Base-by-base conservation (phyloP, 1,140 invertebrate genomes). In the Agrypnia vestita region DNA sequence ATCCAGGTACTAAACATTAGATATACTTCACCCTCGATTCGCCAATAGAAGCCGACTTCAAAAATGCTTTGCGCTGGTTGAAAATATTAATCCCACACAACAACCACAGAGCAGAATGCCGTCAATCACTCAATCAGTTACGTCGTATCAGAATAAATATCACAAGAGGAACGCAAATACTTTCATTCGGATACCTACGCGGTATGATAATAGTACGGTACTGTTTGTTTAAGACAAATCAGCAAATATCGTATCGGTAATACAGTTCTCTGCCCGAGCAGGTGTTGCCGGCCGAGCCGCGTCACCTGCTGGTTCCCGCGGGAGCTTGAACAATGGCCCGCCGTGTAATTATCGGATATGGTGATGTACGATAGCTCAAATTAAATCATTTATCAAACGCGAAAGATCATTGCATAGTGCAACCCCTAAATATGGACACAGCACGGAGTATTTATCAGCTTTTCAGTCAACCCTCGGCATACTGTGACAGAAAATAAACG, bases 301-400 rank as follows among this genome's bases (percentile, higher is more conserved):
- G 56, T 10, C 64, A 69, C 64, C 64, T 69, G 64, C 46, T 46
- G 19, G 13, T 69, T 69, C 64, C n/a, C 64, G 64, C 11, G 44
- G 0, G 13, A 3, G 43, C 10, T 8, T 10, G 8, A 69, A 69
- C 21, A 62, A 21, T 62, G 59, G 15, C 19, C 3, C 12, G 12
- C 17, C 12, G 13, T 17, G 17, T 59, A 62, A 62, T 62, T 62
- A 62, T 62, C 59, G 25, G 25, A 62, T 56, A 51, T 3, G 49
- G 59, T 62, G 59, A 62, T 35, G 21, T 25, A 25, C 25, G 59
- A 62, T 62, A 35, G 25, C 12, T 56, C 53, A 15, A 56, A 56
- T 56, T 56, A 56, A 56, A 56, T 56, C 7, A 15, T 15, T 15
- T 56, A 56, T 56, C 53, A 56, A 35, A 35, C 25, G 25, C 25